These are phyloP conservation scores for Microctenopoma lineatum DNA, from an alignment of 2,797 vertebrate species.

Conservation along the genomic window DNA sequence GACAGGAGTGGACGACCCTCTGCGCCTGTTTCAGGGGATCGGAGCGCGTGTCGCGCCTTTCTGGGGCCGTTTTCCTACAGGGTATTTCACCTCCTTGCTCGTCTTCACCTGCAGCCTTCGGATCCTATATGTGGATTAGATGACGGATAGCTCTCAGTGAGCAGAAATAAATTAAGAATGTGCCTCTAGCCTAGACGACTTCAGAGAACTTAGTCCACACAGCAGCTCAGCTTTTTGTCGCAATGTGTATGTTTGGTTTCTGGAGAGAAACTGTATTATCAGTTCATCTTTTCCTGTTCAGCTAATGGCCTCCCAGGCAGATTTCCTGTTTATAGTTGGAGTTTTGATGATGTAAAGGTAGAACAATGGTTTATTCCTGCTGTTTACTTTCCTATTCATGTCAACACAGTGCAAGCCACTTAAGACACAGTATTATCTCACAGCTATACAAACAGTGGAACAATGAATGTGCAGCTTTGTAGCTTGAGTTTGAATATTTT, in stretches of 20 bases:
- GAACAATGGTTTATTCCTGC: slow-evolving; percentile 62
- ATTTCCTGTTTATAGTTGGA: slow-evolving; percentile 69
- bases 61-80: slow-evolving; percentile 53
- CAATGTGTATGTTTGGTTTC: slow-evolving; percentile 55
- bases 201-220: slow-evolving; percentile 39
- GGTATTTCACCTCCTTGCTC: slow-evolving; percentile 58
- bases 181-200: slow-evolving; percentile 51
- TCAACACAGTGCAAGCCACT: slow-evolving; percentile 9
- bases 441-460: slow-evolving; percentile 44
- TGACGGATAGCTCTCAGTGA: slow-evolving; percentile 43
- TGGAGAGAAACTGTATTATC: slow-evolving; percentile 49
- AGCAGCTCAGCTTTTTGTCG: slow-evolving; percentile 31
- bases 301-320: slow-evolving; percentile 50
- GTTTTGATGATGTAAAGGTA: slow-evolving; percentile 50
- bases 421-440: slow-evolving; percentile 27
- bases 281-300: slow-evolving; percentile 40
- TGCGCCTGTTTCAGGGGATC: slow-evolving; percentile 51
- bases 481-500: slow-evolving; percentile 10
- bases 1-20: slow-evolving; percentile 38
- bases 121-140: slow-evolving; percentile 47
- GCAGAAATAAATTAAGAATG: slow-evolving; percentile 36
- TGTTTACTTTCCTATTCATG: slow-evolving; percentile 58
- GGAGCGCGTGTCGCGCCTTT: slow-evolving; percentile 49
- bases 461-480: slow-evolving; percentile 29
- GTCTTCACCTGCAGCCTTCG: slow-evolving; percentile 40